Base-by-base conservation (phyloP, 2,888 invertebrate genomes). In the Anthoptus insignis region DNA sequence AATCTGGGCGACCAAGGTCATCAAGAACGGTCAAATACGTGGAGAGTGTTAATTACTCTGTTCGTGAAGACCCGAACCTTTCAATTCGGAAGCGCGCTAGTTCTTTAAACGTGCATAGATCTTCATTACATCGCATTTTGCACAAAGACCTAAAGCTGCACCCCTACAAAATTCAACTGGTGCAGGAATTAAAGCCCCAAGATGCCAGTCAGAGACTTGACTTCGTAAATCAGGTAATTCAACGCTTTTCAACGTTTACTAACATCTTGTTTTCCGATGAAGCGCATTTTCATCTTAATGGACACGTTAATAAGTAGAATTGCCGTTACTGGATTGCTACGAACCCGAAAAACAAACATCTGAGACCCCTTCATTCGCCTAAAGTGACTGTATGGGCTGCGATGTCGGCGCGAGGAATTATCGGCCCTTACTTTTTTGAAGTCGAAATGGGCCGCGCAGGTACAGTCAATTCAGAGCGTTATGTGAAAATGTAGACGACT, bases 371-470 rank as follows among this genome's bases (percentile, higher is more conserved):
- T 32, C 72, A 74, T 64, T 64, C 50, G 16, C 68, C 72, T 16
- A 71, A 73, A 66, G 65, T 67, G 14, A 72, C 70, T n/a, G 71
- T 70, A 42, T 73, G 72, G 71, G 68, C 65, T 21, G 56, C 71
- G n/a, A 64, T 73, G 49, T 74, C 71, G 54, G 65, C 66, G 16
- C 49, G 60, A 58, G 70, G 71, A 50, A 72, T 72, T 49, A 68
- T 72, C 13, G 69, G 72, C 22, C 76, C 77, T 56, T 75, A 69
- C 52, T 75, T 77, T 72, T 72, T 71, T 73, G 70, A 73, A 68
- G 68, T 73, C 34, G 32, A 22, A 42, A 63, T 54, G 42, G 66
- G 70, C 5, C 60, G 58, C 24, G 27, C 68, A 24, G 45, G 66
- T 56, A 59, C 68, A 24, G 63, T 65, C 22, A 68, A 60, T 56